A percentile compares a stretch with the other conserved stretches of the same genome.
Evolutionary conservation across 30 jellyfish, hydroid and myxozoan genomes (phyloP).

Genomic region (Pseudorhiza aurosa): DNA sequence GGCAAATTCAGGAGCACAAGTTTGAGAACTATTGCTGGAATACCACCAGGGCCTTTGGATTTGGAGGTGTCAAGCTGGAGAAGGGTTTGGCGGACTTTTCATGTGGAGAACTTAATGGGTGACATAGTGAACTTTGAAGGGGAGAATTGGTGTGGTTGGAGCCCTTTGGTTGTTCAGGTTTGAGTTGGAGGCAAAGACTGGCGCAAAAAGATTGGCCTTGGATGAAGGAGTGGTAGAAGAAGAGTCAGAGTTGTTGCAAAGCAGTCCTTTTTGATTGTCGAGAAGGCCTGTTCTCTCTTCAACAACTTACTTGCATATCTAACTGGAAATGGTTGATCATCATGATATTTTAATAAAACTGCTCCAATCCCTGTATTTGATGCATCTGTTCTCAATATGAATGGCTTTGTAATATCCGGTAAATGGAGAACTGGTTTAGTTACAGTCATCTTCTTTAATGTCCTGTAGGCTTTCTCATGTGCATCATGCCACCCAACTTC

Average conservation of each 20-base stretch:
- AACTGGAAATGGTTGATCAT: slow-evolving; percentile 39
- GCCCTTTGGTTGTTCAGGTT: too few relatives aligned
- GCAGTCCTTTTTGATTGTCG: slow-evolving; percentile 49
- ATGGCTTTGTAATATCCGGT: slow-evolving; percentile 21
- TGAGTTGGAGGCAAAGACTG: too few relatives aligned
- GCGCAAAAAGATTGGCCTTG: too few relatives aligned
- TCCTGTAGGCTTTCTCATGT: slow-evolving; percentile 42
- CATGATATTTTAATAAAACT: slow-evolving; percentile 42
- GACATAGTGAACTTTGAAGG: too few relatives aligned
- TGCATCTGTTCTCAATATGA: slow-evolving; percentile 43
- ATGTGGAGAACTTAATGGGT: too few relatives aligned
- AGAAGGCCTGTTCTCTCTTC: slow-evolving; percentile 16
- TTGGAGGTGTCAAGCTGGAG: too few relatives aligned
- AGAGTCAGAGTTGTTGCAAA: slow-evolving; percentile 38
- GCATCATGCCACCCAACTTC: slow-evolving; percentile 46
- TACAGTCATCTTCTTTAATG: slow-evolving; percentile 9
- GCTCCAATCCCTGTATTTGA: slow-evolving; percentile 54
- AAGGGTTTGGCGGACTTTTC: too few relatives aligned
- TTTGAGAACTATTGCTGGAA: too few relatives aligned
- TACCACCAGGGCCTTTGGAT: too few relatives aligned
- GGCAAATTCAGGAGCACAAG: too few relatives aligned
- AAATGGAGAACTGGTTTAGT: slow-evolving; percentile 46
- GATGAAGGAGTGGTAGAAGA: too few relatives aligned
- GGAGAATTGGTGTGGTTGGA: too few relatives aligned
- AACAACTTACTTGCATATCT: slow-evolving; percentile 43